Evolutionary conservation across 2,113 vertebrate species (phyloP).

Genomic region (Sturnus vulgaris): DNA sequence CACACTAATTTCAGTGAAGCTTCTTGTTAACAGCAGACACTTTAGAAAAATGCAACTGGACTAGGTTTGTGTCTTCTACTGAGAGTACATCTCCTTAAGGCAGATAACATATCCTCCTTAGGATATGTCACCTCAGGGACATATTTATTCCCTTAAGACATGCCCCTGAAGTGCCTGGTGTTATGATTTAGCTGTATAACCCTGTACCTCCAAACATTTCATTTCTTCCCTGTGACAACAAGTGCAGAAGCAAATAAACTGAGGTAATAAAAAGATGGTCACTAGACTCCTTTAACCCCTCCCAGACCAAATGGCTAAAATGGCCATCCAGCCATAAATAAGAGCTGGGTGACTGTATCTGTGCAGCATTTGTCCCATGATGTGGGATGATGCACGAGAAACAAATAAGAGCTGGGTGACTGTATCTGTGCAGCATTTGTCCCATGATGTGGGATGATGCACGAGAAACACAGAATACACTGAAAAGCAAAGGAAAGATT

Average conservation of each 20-base stretch:
- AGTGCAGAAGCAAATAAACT: not conserved
- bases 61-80: not conserved
- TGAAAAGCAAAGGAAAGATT: not conserved
- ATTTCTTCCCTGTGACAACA: not conserved
- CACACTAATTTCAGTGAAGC: not conserved
- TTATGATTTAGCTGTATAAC: not conserved
- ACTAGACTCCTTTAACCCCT: not conserved
- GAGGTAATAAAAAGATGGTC: not conserved
- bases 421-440: not conserved
- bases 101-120: not conserved
- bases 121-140: not conserved
- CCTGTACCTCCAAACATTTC: not conserved
- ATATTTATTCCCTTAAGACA: not conserved
- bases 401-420: not conserved
- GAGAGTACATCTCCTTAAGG: not conserved
- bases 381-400: fast-evolving
- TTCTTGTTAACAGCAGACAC: not conserved
- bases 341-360: not conserved
- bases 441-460: fast-evolving
- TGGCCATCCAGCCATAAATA: not conserved
- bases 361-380: not conserved
- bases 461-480: not conserved
- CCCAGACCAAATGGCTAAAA: not conserved
- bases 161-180: not conserved
- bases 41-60: not conserved